phyloP scores from a whole-genome alignment of 2,888 invertebrate species.

The Balanococcus diminutus region DNA sequence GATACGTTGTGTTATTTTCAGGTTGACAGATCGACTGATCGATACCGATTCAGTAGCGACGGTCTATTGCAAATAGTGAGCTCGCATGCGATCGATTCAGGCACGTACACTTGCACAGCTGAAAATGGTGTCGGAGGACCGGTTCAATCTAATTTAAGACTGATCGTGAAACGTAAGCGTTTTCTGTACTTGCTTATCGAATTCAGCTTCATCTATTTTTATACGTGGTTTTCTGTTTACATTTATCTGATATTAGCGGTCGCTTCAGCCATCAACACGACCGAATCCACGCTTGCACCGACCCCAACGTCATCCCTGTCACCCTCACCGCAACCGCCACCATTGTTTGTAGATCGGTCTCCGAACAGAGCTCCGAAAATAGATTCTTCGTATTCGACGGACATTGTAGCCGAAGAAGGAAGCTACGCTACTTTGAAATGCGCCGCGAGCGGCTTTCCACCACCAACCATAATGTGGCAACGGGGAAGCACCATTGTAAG shows the following conservation, averaged over 20 bases:
- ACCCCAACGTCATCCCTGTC: not conserved
- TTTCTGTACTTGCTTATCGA: no score
- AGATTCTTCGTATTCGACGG: constrained; percentile 63
- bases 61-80: constrained; percentile 88
- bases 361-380: constrained; percentile 57
- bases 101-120: constrained; percentile 84
- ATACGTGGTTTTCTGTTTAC: no score
- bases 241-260: no score
- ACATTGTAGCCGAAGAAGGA: constrained; percentile 73
- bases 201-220: no score
- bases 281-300: not conserved
- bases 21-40: constrained; percentile 76
- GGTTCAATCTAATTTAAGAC: constrained; percentile 71
- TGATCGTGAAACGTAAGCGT: constrained; percentile 75
- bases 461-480: constrained; percentile 78
- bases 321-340: not conserved
- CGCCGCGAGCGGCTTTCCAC: constrained; percentile 77
- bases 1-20: constrained; percentile 60
- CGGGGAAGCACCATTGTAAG: constrained; percentile 74
- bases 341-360: not conserved
- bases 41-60: constrained; percentile 72
- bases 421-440: constrained; percentile 76
- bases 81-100: constrained; percentile 78
- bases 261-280: no score
- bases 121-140: constrained; percentile 78